Conservation (phyloP, 2,797 vertebrate species). For the Cheirogaleus major region DNA sequence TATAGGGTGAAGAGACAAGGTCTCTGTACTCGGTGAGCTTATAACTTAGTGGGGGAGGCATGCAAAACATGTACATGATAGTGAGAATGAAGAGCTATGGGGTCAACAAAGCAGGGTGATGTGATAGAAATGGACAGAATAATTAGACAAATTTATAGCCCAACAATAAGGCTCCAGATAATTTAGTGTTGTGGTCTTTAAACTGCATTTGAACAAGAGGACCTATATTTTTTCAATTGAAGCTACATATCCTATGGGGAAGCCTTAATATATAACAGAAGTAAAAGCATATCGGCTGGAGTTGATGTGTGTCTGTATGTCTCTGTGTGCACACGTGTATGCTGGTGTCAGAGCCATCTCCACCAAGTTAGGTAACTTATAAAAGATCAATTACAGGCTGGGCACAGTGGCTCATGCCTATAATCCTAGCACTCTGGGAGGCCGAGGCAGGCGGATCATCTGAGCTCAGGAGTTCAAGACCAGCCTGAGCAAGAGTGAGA, state of each 20-base stretch:
- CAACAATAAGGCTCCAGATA: background rate
- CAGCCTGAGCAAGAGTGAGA: too few species aligned
- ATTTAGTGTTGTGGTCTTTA: slow-evolving; percentile 19
- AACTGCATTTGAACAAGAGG: slow-evolving; percentile 10
- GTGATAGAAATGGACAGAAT: background rate
- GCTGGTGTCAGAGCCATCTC: background rate
- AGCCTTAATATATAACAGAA: background rate
- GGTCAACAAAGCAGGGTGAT: background rate
- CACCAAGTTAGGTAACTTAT: slow-evolving; percentile 20
- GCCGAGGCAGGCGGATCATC: fast-evolving
- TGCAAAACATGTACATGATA: background rate
- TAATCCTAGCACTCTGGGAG: too few species aligned
- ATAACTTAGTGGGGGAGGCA: background rate
- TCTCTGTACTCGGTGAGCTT: background rate
- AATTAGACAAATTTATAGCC: background rate
- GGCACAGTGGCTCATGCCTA: too few species aligned
- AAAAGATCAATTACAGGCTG: background rate
- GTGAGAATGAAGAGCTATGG: background rate
- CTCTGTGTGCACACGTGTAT: background rate
- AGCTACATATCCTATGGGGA: background rate
- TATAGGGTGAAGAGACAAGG: background rate
- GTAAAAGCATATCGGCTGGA: background rate
- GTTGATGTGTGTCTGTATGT: background rate
- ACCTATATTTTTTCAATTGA: slow-evolving; percentile 12
- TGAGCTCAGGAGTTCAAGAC: too few species aligned